phyloP scores from a whole-genome alignment of 2,888 invertebrate species.

The Villa cingulata region DNA sequence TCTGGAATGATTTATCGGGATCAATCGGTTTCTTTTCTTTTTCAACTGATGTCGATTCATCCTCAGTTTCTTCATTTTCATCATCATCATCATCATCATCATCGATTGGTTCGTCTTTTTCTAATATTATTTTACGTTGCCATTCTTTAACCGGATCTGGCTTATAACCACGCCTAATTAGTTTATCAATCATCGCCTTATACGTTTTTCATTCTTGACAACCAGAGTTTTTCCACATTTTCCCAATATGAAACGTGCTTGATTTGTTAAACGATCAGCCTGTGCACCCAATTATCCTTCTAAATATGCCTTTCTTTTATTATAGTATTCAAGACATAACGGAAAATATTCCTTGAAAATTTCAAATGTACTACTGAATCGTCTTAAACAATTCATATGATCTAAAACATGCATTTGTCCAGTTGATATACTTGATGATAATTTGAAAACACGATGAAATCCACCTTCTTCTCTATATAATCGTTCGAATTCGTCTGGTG shows the following conservation, averaged over 20 bases:
- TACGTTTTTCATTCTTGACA: constrained; percentile 88
- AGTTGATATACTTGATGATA: constrained; percentile 62
- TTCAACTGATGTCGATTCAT: constrained; percentile 17
- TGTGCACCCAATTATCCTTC: constrained; percentile 86
- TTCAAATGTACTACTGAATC: constrained; percentile 62
- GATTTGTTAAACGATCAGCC: constrained; percentile 73
- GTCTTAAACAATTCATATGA: constrained; percentile 47
- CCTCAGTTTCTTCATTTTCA: constrained; percentile 32
- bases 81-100: constrained; percentile 35
- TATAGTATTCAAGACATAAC: constrained; percentile 66
- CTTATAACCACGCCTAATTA: constrained; percentile 58
- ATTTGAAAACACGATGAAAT: constrained; percentile 87
- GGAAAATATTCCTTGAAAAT: constrained; percentile 75
- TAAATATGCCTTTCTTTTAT: constrained; percentile 74
- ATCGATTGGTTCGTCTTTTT: constrained; percentile 38
- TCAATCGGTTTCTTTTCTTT: constrained; percentile 36
- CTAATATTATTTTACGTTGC: constrained; percentile 48
- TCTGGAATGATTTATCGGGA: constrained; percentile 49
- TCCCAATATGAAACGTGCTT: constrained; percentile 89
- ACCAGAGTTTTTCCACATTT: constrained; percentile 81
- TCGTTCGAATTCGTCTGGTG: constrained; percentile 55
- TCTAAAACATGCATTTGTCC: constrained; percentile 78
- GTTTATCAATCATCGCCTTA: constrained; percentile 76
- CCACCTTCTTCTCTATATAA: constrained; percentile 69
- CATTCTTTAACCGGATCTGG: constrained; percentile 52